Conservation (phyloP, 2,113 vertebrate species). For the Microcebus murinus region DNA sequence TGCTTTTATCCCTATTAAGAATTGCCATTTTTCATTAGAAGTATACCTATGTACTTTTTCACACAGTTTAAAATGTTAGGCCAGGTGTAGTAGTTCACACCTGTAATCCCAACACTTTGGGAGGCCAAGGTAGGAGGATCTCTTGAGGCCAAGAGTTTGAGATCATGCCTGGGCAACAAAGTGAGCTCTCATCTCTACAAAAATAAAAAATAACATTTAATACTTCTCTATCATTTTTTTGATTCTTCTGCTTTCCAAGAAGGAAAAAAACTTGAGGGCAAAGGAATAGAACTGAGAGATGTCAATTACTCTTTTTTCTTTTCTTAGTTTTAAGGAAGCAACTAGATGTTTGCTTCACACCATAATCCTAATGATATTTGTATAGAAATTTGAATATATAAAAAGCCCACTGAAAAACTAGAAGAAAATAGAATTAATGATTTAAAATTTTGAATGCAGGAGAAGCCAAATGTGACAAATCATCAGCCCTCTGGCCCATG, state of each 20-base stretch:
- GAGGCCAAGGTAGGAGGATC: too few species aligned
- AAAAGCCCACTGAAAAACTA: not conserved
- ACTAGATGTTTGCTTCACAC: not conserved
- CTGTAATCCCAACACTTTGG: not conserved
- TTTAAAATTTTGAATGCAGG: not conserved
- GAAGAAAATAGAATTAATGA: not conserved
- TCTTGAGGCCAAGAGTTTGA: too few species aligned
- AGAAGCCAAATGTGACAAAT: not conserved
- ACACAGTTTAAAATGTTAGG: not conserved
- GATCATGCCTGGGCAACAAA: too few species aligned
- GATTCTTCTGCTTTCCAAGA: constrained; percentile 5
- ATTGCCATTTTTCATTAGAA: not conserved
- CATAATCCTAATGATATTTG: not conserved
- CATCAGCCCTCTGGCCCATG: not conserved
- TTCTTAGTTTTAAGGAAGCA: constrained; percentile 17
- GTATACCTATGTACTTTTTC: not conserved
- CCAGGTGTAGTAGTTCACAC: not conserved
- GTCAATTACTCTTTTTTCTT: not conserved
- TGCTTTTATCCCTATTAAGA: not conserved
- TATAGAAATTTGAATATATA: constrained; percentile 21
- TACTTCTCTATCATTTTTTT: not conserved
- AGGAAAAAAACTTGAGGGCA: not conserved
- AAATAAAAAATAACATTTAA: not conserved
- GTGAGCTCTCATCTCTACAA: too few species aligned
- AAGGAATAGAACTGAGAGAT: not conserved